A percentile compares a stretch with the other conserved stretches of the same genome.
These are phyloP conservation scores for Fulmarus glacialis DNA, from an alignment of 2,113 vertebrate species.

Conservation along the genomic window DNA sequence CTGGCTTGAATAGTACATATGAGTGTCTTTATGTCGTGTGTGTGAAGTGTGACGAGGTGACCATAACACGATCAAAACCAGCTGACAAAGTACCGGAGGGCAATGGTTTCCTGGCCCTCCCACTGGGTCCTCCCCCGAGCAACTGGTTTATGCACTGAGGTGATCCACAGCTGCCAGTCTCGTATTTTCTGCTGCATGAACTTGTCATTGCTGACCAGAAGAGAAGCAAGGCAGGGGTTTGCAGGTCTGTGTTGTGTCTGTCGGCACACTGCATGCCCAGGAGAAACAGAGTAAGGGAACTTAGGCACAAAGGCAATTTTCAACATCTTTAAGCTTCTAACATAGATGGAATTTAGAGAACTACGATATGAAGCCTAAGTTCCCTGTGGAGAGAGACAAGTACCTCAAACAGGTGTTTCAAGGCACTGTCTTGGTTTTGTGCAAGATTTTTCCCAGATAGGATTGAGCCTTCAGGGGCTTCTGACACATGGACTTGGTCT, in stretches of 20 bases:
- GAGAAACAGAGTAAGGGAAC: background rate
- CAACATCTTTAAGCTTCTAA: background rate
- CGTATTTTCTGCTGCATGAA: background rate
- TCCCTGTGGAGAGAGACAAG: background rate
- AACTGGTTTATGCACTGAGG: background rate
- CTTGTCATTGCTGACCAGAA: background rate
- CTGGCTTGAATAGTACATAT: background rate
- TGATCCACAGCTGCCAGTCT: conserved; percentile 38
- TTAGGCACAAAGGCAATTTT: background rate
- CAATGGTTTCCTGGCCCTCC: conserved; percentile 22
- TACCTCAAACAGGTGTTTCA: background rate
- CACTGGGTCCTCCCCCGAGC: background rate
- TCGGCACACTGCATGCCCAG: background rate
- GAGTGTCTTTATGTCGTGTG: background rate
- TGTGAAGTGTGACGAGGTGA: background rate
- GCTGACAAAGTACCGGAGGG: background rate
- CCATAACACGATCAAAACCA: background rate
- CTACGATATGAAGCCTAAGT: background rate
- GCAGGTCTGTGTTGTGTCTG: background rate
- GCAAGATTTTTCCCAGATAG: background rate
- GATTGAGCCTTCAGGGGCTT: background rate
- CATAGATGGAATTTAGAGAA: background rate
- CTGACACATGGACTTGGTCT: background rate
- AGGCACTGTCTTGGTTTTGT: background rate
- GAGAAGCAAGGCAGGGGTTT: background rate